Evolutionary conservation across 2,888 invertebrate genomes (phyloP), one percentile per base, ranked within the genome.

Genomic region (Allophyes oxyacanthae): DNA sequence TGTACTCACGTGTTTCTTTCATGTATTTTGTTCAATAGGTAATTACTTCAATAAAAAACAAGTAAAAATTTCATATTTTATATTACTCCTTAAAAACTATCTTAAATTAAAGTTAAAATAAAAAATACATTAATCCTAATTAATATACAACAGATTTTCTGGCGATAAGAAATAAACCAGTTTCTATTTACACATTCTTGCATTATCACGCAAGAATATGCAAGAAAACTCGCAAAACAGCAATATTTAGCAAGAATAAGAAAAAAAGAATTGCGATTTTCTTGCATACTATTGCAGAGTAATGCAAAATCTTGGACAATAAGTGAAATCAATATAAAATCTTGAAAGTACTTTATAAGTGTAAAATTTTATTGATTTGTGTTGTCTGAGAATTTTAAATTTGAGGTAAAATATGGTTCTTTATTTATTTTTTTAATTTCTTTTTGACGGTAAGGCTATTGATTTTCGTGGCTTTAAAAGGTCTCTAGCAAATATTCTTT

Each of bases 61-160:
- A 37, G 36, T 8, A 7, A 46, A 61, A 67, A 59, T 71, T 73
- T 67, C 68, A 50, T 9, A 38, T 54, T 72, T 72, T 72, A 68
- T 75, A 68, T 72, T 72, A 59, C 75, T 53, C 46, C 73, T 73
- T 75, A 73, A 7, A 59, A 55, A 7, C 30, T 64, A 62, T 6
- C 36, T 54, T 60, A 72, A 1, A 44, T 36, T 38, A 52, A 52
- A 50, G 53, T 61, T 69, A 56, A 61, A 72, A 51, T 62, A 60
- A 50, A 73, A 57, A 60, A 73, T 60, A 65, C 48, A 34, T 54
- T 70, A 68, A 30, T n/a, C 9, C 67, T 73, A 64, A 9, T 50
- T 67, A 57, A 55, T 61, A 43, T 73, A 73, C 75, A 71, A 75
- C 75, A 73, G 62, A 67, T 63, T 56, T 36, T 53, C 72, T 58